These are phyloP conservation scores for Jaculus jaculus DNA, from an alignment of 2,113 vertebrate genomes.

Conservation along the genomic window DNA sequence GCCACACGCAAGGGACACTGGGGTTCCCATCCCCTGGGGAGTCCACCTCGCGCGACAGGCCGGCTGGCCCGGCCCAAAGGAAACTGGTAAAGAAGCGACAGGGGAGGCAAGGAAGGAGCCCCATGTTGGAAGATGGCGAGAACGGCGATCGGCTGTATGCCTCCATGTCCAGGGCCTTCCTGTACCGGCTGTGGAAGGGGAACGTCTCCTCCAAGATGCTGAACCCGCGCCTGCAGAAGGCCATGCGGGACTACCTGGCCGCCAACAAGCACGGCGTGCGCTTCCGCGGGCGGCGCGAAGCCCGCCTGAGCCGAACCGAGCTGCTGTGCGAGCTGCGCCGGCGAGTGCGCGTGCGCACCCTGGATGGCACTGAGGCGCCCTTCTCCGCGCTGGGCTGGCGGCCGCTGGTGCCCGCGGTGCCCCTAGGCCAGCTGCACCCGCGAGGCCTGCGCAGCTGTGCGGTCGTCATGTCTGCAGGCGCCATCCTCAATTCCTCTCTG, in stretches of 20 bases:
- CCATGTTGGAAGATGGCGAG: constrained; percentile 68
- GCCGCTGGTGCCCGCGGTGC: constrained; percentile 87
- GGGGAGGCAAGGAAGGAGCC: constrained; percentile 60
- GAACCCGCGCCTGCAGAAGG: constrained; percentile 93
- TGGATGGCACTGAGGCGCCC: constrained; percentile 94
- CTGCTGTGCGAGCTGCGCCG: constrained; percentile 92
- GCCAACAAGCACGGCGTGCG: constrained; percentile 94
- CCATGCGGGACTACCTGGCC: constrained; percentile 93
- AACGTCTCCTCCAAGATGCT: constrained; percentile 91
- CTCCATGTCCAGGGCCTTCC: constrained; percentile 90
- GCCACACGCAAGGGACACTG: constrained; percentile 66
- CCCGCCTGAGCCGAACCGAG: constrained; percentile 82
- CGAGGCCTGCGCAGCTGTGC: constrained; percentile 90
- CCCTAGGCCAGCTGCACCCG: constrained; percentile 87
- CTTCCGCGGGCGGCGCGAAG: constrained; percentile 86
- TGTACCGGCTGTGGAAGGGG: constrained; percentile 93
- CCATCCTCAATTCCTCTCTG: constrained; percentile 95
- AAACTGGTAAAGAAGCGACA: constrained; percentile 73
- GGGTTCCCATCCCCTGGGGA: constrained; percentile 58
- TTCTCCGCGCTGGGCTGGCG: constrained; percentile 94
- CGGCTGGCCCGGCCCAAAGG: constrained; percentile 64
- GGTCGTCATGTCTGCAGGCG: constrained; percentile 96
- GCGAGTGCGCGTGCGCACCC: constrained; percentile 87
- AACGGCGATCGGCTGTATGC: constrained; percentile 89
- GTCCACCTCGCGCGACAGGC: constrained; percentile 42